Percentiles rank a stretch among this genome's conserved stretches.
These are phyloP conservation scores for Melieria omissa DNA, from an alignment of 2,888 invertebrate genomes.

Conservation along the genomic window DNA sequence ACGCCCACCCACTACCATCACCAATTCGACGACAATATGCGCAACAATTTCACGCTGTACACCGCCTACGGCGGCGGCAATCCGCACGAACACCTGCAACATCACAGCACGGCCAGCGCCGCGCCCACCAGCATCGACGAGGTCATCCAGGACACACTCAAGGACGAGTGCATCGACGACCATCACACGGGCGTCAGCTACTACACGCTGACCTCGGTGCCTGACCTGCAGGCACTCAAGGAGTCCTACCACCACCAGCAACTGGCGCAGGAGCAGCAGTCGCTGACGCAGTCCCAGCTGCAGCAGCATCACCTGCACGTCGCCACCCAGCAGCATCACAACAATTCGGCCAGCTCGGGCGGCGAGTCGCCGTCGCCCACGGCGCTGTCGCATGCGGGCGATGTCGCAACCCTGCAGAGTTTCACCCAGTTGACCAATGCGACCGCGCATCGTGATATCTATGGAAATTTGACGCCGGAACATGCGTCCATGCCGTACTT, in stretches of 20 bases:
- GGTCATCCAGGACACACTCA: conserved; percentile 66
- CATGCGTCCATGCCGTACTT: conserved; percentile 55
- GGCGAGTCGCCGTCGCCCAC: conserved; percentile 63
- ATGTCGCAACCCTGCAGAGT: conserved; percentile 58
- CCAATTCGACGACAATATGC: conserved; percentile 54
- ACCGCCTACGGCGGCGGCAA: conserved; percentile 46
- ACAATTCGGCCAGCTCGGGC: conserved; percentile 62
- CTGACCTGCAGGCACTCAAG: conserved; percentile 53
- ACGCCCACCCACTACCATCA: conserved; percentile 41
- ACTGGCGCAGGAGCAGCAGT: conserved; percentile 46
- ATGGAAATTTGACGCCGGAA: conserved; percentile 59
- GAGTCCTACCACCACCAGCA: conserved; percentile 53
- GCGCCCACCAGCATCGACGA: conserved; percentile 63
- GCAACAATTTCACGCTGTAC: conserved; percentile 60
- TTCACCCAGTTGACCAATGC: conserved; percentile 65
- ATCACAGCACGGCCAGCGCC: conserved; percentile 41
- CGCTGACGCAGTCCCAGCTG: conserved; percentile 38
- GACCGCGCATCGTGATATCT: conserved; percentile 58
- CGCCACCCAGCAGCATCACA: conserved; percentile 49
- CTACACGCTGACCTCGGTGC: conserved; percentile 61
- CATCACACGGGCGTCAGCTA: conserved; percentile 59
- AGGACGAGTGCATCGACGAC: conserved; percentile 65
- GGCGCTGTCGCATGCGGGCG: conserved; percentile 50
- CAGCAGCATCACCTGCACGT: conserved; percentile 47
- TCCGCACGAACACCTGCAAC: conserved; percentile 50